Conservation (phyloP, 1,140 invertebrate genomes). For the Arion vulgaris region DNA sequence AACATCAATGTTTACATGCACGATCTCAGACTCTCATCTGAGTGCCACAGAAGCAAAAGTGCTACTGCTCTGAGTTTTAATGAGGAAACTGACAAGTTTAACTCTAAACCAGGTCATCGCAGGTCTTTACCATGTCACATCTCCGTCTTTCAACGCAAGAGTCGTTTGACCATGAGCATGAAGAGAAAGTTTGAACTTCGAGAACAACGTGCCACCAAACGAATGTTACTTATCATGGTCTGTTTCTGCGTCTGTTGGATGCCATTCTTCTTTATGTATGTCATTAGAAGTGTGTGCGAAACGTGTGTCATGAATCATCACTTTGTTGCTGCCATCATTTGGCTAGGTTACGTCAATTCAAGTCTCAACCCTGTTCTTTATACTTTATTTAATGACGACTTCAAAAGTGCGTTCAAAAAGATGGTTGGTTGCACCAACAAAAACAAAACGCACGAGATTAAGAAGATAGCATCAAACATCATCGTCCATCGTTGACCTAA, state of each 20-base stretch:
- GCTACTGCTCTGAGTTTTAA: slow-evolving; percentile 35
- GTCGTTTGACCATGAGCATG: slow-evolving; percentile 55
- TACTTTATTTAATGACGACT: slow-evolving; percentile 98
- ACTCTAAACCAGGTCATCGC: slow-evolving; percentile 19
- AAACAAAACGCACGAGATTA: neutral
- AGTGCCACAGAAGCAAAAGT: slow-evolving; percentile 41
- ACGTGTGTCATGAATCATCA: slow-evolving; percentile 58
- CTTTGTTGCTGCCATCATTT: slow-evolving; percentile 74
- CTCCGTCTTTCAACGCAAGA: slow-evolving; percentile 33
- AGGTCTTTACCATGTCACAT: slow-evolving; percentile 40
- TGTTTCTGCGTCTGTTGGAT: slow-evolving; percentile 99
- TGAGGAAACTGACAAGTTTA: neutral
- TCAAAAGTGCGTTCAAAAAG: slow-evolving; percentile 91
- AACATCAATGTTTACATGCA: neutral
- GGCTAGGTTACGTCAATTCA: slow-evolving; percentile 98
- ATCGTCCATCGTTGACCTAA: no score
- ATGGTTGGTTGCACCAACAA: slow-evolving; percentile 40
- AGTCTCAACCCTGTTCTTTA: slow-evolving; percentile 96
- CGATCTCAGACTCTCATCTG: neutral
- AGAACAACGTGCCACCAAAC: slow-evolving; percentile 96
- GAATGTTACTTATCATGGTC: slow-evolving; percentile 97
- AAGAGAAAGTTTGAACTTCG: slow-evolving; percentile 75
- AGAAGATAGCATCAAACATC: neutral
- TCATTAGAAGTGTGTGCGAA: slow-evolving; percentile 64
- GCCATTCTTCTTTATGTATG: slow-evolving; percentile 92